Evolutionary conservation across 2,113 vertebrate genomes (phyloP), one percentile per base, ranked within the genome.

Genomic region (Physeter macrocephalus): DNA sequence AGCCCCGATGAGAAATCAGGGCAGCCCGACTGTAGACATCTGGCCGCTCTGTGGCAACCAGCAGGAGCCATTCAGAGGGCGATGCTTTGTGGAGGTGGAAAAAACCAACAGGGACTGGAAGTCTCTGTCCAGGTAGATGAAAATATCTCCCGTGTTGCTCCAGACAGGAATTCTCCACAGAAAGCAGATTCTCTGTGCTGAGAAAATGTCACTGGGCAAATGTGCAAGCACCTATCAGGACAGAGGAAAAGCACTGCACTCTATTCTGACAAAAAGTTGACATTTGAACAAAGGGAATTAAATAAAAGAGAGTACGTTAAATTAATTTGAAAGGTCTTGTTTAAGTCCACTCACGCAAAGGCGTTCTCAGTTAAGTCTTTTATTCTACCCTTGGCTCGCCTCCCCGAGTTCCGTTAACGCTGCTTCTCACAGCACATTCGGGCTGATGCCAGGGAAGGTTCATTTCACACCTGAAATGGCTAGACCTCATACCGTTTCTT

Each of bases 221-320:
- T n/a, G 93, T 90, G 78, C 57, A 71, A 71, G 41, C 36, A 5
- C 6, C 0, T 64, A 15, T 85, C 21, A 15, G 14, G 9, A 90
- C 5, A 11, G 27, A 87, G 31, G 36, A 3, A 0, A 57, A 95
- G 87, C n/a, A 34, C 13, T 59, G 31, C 10, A 0, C 17, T 66
- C 10, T 1, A 64, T 69, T 66, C 89, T 54, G 49, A 96, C 31
- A 71, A 71, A 90, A 96, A 81, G 46, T 43, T 82, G 71, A 41
- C 64, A 6, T 86, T 88, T 88, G 96, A 96, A 94, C 90, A 94
- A 97, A 97, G 75, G 46, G 96, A 96, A 97, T 96, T 31, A 96
- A 98, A 89, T 84, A 96, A 34, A 94, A 84, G 18, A 83, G 43
- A 46, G 43, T 78, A 14, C 86, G 57, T 84, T 77, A 74, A 71